Percentiles rank a stretch among this genome's conserved stretches.
Evolutionary conservation across 1,140 invertebrate species (phyloP).

Genomic region (Tachypleus tridentatus): DNA sequence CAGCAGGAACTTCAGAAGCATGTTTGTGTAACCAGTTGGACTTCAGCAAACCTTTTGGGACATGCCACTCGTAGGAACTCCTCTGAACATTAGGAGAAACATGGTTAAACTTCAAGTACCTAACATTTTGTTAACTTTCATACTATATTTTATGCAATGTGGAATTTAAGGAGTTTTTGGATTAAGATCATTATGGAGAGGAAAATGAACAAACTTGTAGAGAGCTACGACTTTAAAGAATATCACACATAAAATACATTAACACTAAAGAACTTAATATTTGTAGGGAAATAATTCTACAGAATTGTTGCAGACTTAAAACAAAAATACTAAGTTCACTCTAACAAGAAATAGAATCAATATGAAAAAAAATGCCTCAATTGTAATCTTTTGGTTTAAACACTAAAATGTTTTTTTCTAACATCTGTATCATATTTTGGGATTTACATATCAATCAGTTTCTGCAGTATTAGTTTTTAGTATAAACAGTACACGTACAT

Average conservation of each 20-base stretch:
- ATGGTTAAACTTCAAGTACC: constrained; percentile 10
- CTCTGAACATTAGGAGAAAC: constrained; percentile 39
- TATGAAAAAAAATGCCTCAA: neutral
- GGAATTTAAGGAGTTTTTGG: neutral
- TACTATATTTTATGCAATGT: constrained; percentile 4
- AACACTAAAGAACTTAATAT: too few species aligned
- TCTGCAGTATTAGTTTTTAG: too few species aligned
- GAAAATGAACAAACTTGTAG: too few species aligned
- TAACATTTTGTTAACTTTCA: constrained; percentile 2
- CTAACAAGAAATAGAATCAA: too few species aligned
- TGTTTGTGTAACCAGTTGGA: constrained; percentile 94
- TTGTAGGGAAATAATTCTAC: too few species aligned
- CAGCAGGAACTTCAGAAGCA: constrained; percentile 72
- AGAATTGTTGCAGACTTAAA: too few species aligned
- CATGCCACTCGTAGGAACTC: constrained; percentile 88
- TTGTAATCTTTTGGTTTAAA: constrained; percentile 5
- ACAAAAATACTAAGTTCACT: too few species aligned
- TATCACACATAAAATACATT: too few species aligned
- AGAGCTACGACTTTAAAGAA: too few species aligned
- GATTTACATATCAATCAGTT: too few species aligned
- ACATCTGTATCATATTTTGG: too few species aligned
- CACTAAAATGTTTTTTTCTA: neutral
- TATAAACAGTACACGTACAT: constrained; percentile 10
- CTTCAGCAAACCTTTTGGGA: constrained; percentile 91
- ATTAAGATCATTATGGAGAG: neutral